Conservation (phyloP, 2,888 invertebrate genomes). For the Maniola hyperantus region DNA sequence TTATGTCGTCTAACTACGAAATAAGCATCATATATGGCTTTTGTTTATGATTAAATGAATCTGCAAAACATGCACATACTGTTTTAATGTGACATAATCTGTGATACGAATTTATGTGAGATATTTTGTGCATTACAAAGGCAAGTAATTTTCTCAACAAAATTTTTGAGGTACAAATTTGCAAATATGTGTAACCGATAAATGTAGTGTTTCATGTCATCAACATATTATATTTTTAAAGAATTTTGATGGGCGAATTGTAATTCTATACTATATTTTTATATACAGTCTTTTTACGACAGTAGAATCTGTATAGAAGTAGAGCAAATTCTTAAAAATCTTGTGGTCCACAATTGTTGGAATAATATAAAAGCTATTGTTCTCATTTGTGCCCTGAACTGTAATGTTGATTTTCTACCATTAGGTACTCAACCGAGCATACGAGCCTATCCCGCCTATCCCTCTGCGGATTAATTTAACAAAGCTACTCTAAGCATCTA, state of each 20-base stretch:
- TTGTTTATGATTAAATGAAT: too few relatives aligned
- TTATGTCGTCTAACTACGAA: too few relatives aligned
- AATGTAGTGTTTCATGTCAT: neutral
- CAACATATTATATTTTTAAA: neutral
- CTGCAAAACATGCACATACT: too few relatives aligned
- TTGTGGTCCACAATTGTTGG: neutral
- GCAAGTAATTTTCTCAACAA: neutral
- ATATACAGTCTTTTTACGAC: neutral
- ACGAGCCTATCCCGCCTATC: too few relatives aligned
- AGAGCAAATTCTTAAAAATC: neutral
- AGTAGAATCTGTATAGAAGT: neutral
- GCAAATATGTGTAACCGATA: neutral
- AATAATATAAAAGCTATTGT: neutral
- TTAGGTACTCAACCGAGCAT: too few relatives aligned
- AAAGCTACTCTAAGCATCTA: too few relatives aligned
- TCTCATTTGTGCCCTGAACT: too few relatives aligned
- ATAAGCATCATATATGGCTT: too few relatives aligned
- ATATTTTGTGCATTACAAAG: neutral
- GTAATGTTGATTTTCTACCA: too few relatives aligned
- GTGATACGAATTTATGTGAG: neutral
- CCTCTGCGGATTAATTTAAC: too few relatives aligned
- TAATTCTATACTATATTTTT: slow-evolving; percentile 2
- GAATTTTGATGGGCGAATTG: neutral
- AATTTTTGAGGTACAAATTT: neutral
- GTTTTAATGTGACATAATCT: too few relatives aligned